These are phyloP conservation scores for Metaphire vulgaris DNA, from an alignment of 1,140 invertebrate species.

Conservation along the genomic window DNA sequence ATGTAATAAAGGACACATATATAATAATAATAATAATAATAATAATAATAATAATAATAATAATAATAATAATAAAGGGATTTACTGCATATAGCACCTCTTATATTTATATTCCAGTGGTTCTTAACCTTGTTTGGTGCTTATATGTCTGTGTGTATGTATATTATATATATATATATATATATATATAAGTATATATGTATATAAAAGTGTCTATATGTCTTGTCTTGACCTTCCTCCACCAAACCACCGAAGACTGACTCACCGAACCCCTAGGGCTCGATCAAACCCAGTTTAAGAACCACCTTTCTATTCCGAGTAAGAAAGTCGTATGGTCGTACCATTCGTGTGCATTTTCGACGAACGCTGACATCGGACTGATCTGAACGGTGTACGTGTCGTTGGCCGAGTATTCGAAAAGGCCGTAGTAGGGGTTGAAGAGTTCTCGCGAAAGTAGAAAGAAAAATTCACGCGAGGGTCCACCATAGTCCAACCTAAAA, in stretches of 20 bases:
- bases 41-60: constrained; percentile 20
- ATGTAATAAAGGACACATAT: constrained; percentile 12
- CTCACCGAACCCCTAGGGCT: no score
- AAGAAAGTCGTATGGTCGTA: no score
- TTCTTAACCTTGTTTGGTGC: no score
- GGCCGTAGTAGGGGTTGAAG: constrained; percentile 95
- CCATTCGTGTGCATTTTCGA: constrained; percentile 97
- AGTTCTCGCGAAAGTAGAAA: constrained; percentile 89
- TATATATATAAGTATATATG: no score
- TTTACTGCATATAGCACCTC: not conserved
- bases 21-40: not conserved
- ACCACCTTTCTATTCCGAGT: no score
- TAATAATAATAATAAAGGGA: not conserved
- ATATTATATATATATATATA: no score
- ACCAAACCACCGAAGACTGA: no score
- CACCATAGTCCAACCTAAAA: constrained; percentile 79
- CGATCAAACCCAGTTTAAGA: no score
- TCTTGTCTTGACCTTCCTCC: no score
- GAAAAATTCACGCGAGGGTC: constrained; percentile 92
- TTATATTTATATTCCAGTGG: no score
- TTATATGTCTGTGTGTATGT: no score
- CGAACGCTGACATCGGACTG: constrained; percentile 92
- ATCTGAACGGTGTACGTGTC: constrained; percentile 97
- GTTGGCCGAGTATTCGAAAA: constrained; percentile 96
- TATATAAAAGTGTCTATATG: no score